Base-by-base conservation (phyloP, 2,113 vertebrate genomes). In the Hystrix cristata region DNA sequence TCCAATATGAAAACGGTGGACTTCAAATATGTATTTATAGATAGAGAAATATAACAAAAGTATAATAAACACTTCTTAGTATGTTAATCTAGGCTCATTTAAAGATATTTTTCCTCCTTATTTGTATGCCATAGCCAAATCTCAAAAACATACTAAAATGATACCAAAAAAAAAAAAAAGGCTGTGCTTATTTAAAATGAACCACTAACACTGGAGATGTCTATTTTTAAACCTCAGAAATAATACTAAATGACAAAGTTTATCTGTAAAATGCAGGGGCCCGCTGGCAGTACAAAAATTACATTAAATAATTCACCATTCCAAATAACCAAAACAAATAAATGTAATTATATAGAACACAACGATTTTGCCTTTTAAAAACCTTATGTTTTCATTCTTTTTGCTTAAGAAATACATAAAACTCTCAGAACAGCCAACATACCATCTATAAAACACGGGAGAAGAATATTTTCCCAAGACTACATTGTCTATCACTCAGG, bases 91-190 rank as follows among this genome's bases (percentile, higher is more conserved):
- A 62, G 80, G n/a, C 19, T 21, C 12, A 27, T 7, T 76, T 78
- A 5, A 18, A 14, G 2, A 13, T 71, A 87, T 72, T 76, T 46
- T 51, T 71, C 55, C 57, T 79, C n/a, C 29, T 64, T 91, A 19
- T 51, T 86, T 74, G 5, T 62, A 74, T 43, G 31, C 1, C 85
- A 11, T 53, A 43, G 21, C 23, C 34, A 65, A 78, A 86, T 83
- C 81, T 78, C 94, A 74, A 92, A 78, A 93, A 97, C 96, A 74
- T 86, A 74, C 1, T 34, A 71, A 96, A 94, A 87, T 85, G 18
- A 89, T 76, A 0, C 1, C 38, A 38, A 38, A 38, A 38, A 38
- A 38, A 38, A 4, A 90, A 93, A 86, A 60, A 18, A 46, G 21
- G 31, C 34, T 96, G 46, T 92, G 53, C 46, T 90, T 96, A 87